Evolutionary conservation across 2,113 vertebrate genomes (phyloP), one percentile per base, ranked within the genome.

Genomic region (Antidorcas marsupialis): DNA sequence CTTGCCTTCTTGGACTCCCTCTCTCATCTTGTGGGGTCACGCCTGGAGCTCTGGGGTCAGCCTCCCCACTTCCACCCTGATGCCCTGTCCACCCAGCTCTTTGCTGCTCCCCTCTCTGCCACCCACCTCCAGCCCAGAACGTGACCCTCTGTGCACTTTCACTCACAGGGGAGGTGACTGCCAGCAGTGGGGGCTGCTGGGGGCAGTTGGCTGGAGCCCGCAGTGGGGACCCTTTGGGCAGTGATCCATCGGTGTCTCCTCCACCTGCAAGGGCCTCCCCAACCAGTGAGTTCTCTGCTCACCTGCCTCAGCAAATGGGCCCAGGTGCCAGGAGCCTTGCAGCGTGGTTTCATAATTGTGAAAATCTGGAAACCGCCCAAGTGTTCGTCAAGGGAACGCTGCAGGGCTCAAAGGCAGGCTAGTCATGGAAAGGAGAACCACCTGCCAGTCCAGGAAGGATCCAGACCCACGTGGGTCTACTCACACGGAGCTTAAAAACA

Each of bases 401-500:
- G 4, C 43, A 33, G 8, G 15, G 12, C 53, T 81, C 33, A 50
- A 60, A 15, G 71, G 28, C 14, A 7, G 36, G 16, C 11, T 27
- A 2, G 1, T 11, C 5, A 5, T 36, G 43, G 60, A 39, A 90
- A 52, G 43, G 36, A 85, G 55, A 14, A 3, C 52, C 87, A 43
- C 8, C 0, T 10, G 47, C 28, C 92, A 39, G 25, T 50, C 39
- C 25, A 33, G 28, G 78, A 82, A 28, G 27, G 23, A 76, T 12
- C 5, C 5, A 57, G 52, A 59, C 28, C 71, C 94, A 27, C 0
- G 0, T 1, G 36, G 17, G 25, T 50, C 57, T 64, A 39, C 0
- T 0, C 47, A 23, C 59, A 39, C 19, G 1, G 39, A 91, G 57
- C 83, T 71, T 16, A 2, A 50, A 87, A 89, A 64, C 52, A 47